Evolutionary conservation across 2,888 invertebrate species (phyloP).

Genomic region (Anagyrus pseudococci): DNA sequence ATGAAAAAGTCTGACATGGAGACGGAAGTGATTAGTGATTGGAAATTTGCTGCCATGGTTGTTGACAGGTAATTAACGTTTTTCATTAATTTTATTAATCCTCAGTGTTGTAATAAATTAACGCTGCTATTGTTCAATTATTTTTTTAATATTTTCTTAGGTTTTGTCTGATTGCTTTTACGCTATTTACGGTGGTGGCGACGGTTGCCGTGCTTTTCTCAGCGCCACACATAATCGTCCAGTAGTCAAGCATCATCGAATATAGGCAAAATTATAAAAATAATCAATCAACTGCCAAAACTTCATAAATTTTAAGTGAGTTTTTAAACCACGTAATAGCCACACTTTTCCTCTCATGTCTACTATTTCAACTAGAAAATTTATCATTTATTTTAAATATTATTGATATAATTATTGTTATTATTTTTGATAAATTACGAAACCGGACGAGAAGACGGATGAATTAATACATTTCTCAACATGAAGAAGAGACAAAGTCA

Average conservation of each 20-base stretch:
- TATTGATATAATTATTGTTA: too few species aligned
- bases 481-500: too few species aligned
- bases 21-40: conserved; percentile 91
- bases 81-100: background rate
- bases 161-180: conserved; percentile 95
- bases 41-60: conserved; percentile 99
- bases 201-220: conserved; percentile 90
- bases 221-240: conserved; percentile 94
- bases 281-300: background rate
- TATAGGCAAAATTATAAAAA: conserved; percentile 41
- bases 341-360: too few species aligned
- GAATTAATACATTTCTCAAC: too few species aligned
- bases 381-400: too few species aligned
- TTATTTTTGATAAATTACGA: too few species aligned
- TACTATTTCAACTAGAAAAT: too few species aligned
- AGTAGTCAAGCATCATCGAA: conserved; percentile 68
- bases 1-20: conserved; percentile 95
- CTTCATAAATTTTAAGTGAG: background rate
- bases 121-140: background rate
- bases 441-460: too few species aligned
- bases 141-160: conserved; percentile 61
- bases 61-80: conserved; percentile 76
- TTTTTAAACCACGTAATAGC: too few species aligned
- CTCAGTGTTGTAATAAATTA: background rate
- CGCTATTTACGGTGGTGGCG: conserved; percentile 90